These are phyloP conservation scores for Sarotherodon lohbergeri DNA, from an alignment of 2,113 vertebrate genomes.

Conservation along the genomic window DNA sequence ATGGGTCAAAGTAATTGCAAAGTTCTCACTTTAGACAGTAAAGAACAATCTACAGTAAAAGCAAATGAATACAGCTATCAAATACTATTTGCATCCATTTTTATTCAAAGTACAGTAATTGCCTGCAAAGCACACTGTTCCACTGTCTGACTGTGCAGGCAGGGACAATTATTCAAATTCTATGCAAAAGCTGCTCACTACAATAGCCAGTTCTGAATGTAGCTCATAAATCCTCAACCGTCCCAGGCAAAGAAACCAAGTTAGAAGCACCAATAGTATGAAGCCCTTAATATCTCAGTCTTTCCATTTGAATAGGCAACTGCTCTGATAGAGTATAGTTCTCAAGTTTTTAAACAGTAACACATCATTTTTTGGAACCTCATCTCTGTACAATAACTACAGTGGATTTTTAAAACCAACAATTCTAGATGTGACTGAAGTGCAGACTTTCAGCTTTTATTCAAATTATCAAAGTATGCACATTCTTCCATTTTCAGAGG, in stretches of 20 bases:
- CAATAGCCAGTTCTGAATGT: neutral
- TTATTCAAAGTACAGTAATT: neutral
- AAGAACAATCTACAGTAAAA: neutral
- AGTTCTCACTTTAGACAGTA: neutral
- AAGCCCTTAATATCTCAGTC: neutral
- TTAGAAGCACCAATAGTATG: neutral
- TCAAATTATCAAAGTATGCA: neutral
- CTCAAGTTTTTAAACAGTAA: neutral
- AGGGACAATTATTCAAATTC: conserved; percentile 38
- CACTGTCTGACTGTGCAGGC: neutral
- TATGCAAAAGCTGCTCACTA: conserved; percentile 23
- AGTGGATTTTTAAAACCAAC: neutral
- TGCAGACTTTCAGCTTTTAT: neutral
- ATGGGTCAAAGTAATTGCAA: neutral
- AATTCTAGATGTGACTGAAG: neutral
- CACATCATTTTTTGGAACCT: neutral
- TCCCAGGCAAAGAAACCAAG: neutral
- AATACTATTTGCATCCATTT: conserved; percentile 16
- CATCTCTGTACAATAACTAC: neutral
- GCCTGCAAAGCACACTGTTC: neutral
- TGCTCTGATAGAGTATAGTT: neutral
- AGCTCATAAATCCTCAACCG: neutral
- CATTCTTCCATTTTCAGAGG: neutral
- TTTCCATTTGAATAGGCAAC: neutral
- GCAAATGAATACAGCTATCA: neutral